Conservation (phyloP, 2,888 invertebrate species). For the Phaedon cochleariae region DNA sequence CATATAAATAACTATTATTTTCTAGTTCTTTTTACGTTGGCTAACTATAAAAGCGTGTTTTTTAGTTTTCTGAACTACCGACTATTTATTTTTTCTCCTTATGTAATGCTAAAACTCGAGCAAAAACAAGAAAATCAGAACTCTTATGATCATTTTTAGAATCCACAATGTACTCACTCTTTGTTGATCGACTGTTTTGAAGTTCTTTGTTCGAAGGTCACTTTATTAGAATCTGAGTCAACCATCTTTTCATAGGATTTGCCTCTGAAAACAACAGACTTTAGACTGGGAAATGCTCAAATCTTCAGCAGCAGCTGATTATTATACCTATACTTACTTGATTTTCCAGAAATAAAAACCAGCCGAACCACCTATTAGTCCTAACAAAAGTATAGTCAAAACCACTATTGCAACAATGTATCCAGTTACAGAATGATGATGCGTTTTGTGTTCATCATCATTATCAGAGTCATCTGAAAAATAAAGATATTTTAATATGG, state of each 20-base stretch:
- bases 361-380: conserved; percentile 48
- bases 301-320: neutral
- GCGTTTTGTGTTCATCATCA: conserved; percentile 16
- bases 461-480: conserved; percentile 15
- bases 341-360: conserved; percentile 52
- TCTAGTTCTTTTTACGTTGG: no score
- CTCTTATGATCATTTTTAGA: no score
- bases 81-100: no score
- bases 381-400: conserved; percentile 50
- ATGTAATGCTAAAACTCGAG: no score
- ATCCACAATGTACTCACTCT: neutral
- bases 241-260: conserved; percentile 13
- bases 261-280: conserved; percentile 10
- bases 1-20: no score
- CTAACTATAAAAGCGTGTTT: no score
- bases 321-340: conserved; percentile 39
- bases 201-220: conserved; percentile 13
- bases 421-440: conserved; percentile 40
- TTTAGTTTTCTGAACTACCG: no score
- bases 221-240: neutral
- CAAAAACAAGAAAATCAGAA: no score
- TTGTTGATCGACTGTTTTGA: neutral
- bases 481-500: no score
- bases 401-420: conserved; percentile 54
- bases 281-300: neutral